Base-by-base conservation (phyloP, 2,113 vertebrate genomes). In the Rhinolophus sinicus region DNA sequence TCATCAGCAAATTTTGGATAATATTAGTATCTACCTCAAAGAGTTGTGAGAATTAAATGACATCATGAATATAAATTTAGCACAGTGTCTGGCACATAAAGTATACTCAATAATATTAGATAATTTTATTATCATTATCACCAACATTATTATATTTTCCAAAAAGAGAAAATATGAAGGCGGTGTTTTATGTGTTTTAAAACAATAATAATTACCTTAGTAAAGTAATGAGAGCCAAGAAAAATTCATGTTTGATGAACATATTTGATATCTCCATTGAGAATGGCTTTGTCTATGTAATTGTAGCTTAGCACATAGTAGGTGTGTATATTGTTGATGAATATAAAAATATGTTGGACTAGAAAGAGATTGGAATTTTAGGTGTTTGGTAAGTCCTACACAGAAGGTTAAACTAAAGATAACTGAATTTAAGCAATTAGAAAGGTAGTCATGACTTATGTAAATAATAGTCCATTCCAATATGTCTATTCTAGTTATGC, bases 361-460 rank as follows among this genome's bases (percentile, higher is more conserved):
- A 40, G 89, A 90, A 77, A 77, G 30, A 70, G 8, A 73, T 80
- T 73, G 70, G 54, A 89, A 84, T 88, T 89, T 91, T 88, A 24
- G 30, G 10, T 78, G 38, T 40, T 90, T 40, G 77, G 15, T 70
- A 67, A 84, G n/a, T 24, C 5, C 11, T 77, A 83, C 70, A 50
- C 6, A 56, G 67, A 72, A 86, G 24, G 40, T 67, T 80, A 44
- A 87, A 54, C 10, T 54, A 88, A 82, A 35, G 4, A 40, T 65
- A 69, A 76, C 11, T 54, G 33, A 83, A 77, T 72, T 33, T 78
- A 77, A 64, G n/a, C 69, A 72, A 21, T 65, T 40, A 65, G 33
- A 83, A 76, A 88, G 15, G n/a, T 67, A 50, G 40, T 21, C 70
- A 80, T 44, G 54, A 44, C 69, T 91, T 72, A 21, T 33, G 12